These are phyloP conservation scores for Diorhabda elongata DNA, from an alignment of 1,140 invertebrate species.

Conservation along the genomic window DNA sequence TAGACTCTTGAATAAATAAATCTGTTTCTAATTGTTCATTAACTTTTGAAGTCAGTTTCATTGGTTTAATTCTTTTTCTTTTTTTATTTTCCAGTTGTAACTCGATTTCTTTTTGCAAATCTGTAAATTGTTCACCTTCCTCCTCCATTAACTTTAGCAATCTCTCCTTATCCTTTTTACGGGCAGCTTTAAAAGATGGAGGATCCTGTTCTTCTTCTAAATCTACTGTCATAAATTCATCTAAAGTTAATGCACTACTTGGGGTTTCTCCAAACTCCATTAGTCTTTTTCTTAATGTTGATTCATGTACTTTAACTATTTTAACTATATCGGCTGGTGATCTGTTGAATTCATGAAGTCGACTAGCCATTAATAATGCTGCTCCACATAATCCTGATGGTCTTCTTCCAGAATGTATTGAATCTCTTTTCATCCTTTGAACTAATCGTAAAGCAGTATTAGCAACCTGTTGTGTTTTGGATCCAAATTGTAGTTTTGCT, in stretches of 20 bases:
- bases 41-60: background rate
- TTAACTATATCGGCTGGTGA: slow-evolving; percentile 86
- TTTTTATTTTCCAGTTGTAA: slow-evolving; percentile 64
- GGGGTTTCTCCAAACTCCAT: slow-evolving; percentile 96
- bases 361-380: slow-evolving; percentile 89
- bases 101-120: slow-evolving; percentile 72
- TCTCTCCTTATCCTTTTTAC: slow-evolving; percentile 80
- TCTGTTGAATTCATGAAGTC: slow-evolving; percentile 88
- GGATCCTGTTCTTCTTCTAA: slow-evolving; percentile 96
- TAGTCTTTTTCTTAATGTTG: slow-evolving; percentile 85
- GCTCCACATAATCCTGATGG: slow-evolving; percentile 96
- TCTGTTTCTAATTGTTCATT: slow-evolving; percentile 26
- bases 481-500: slow-evolving; percentile 87
- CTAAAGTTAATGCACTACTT: slow-evolving; percentile 82
- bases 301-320: slow-evolving; percentile 94
- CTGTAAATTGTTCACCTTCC: slow-evolving; percentile 61
- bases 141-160: slow-evolving; percentile 66
- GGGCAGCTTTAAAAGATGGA: slow-evolving; percentile 85
- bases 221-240: slow-evolving; percentile 97
- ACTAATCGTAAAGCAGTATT: slow-evolving; percentile 91
- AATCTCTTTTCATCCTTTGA: slow-evolving; percentile 96
- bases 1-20: slow-evolving; percentile 57
- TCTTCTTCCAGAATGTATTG: slow-evolving; percentile 90
- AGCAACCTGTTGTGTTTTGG: slow-evolving; percentile 90
- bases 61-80: slow-evolving; percentile 33